Percentiles rank a stretch among this genome's conserved stretches.
These are phyloP conservation scores for Microctenopoma stevenorrisi DNA, from an alignment of 2,797 vertebrate genomes.

Conservation along the genomic window DNA sequence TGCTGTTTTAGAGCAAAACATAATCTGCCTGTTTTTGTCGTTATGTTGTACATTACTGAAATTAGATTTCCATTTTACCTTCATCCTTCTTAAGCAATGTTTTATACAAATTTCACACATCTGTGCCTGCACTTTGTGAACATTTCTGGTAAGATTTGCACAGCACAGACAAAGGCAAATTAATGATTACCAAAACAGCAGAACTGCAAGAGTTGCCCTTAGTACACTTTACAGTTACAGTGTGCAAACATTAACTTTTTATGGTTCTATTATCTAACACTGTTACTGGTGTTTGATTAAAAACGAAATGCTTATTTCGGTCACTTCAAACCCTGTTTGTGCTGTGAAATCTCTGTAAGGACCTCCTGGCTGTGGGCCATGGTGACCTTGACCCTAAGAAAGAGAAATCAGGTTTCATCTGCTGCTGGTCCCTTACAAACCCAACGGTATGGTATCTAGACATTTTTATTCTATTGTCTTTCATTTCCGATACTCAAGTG, in stretches of 20 bases:
- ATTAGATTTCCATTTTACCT: not conserved
- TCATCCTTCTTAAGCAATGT: not conserved
- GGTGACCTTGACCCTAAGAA: constrained; percentile 78
- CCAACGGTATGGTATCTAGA: constrained; percentile 75
- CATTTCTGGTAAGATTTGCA: not conserved
- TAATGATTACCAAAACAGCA: not conserved
- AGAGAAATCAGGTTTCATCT: constrained; percentile 86
- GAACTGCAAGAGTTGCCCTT: not conserved
- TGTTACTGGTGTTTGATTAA: not conserved
- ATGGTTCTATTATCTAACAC: not conserved
- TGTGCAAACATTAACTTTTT: not conserved
- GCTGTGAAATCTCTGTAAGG: constrained; percentile 72
- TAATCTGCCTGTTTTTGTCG: not conserved
- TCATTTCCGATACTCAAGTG: not conserved
- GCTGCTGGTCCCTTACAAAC: constrained; percentile 95
- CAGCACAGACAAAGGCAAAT: not conserved
- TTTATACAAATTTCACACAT: too few relatives aligned
- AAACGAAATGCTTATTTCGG: not conserved
- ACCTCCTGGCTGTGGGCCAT: constrained; percentile 91
- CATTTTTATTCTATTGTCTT: not conserved
- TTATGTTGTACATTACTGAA: not conserved
- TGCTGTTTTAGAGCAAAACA: not conserved
- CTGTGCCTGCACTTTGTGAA: not conserved
- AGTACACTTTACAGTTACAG: not conserved
- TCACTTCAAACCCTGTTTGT: not conserved